Evolutionary conservation across 2,113 vertebrate species (phyloP).

Genomic region (Tetrax tetrax): DNA sequence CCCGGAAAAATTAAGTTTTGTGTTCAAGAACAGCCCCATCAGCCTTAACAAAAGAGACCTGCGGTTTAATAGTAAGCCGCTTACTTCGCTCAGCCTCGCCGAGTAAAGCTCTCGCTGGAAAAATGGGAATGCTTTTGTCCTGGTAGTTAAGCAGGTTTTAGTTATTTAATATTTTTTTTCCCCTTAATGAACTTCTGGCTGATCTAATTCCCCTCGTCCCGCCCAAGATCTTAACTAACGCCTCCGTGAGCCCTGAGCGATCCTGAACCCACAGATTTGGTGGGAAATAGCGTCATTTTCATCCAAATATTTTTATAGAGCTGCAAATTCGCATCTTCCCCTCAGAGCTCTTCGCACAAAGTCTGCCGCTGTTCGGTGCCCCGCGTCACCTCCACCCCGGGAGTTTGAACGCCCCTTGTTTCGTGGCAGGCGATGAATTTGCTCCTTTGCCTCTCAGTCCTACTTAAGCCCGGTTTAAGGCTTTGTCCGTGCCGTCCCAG

Average conservation of each 20-base stretch:
- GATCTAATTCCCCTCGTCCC: background rate
- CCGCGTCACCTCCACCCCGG: fast-evolving
- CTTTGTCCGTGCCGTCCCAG: background rate
- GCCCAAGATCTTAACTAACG: background rate
- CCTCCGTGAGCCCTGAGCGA: background rate
- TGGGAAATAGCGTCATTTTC: background rate
- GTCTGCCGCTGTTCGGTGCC: background rate
- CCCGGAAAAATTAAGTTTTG: background rate
- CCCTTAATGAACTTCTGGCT: background rate
- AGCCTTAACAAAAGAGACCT: constrained; percentile 30
- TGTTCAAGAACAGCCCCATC: constrained; percentile 1
- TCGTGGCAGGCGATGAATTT: background rate
- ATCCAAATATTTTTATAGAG: background rate
- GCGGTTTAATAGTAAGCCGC: constrained; percentile 47
- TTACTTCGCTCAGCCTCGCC: constrained; percentile 21
- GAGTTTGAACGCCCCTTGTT: fast-evolving
- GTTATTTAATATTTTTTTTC: background rate
- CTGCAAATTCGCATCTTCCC: background rate
- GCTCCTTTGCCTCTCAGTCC: background rate
- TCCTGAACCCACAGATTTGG: background rate
- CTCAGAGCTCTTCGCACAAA: background rate
- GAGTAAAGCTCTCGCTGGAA: constrained; percentile 23
- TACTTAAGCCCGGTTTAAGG: background rate
- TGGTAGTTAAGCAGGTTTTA: constrained; percentile 40
- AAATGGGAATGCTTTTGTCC: constrained; percentile 46